Percentiles rank a stretch among this genome's conserved stretches.
Conservation (phyloP, 2,888 invertebrate genomes). For the Calameuta idolon region DNA sequence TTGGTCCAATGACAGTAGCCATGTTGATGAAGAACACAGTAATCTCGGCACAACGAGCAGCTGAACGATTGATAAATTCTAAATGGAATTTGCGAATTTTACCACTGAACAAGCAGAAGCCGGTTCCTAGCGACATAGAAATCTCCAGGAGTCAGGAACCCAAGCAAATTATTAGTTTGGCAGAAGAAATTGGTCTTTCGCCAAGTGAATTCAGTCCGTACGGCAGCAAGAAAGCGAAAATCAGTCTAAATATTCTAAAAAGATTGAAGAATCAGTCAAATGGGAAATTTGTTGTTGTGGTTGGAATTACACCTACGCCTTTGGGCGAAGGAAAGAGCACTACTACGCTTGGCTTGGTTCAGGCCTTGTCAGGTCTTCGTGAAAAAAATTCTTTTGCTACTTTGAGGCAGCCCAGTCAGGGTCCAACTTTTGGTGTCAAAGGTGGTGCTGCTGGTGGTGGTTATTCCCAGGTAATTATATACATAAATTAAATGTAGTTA, state of each 20-base stretch:
- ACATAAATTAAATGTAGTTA: neutral
- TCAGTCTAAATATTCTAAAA: slow-evolving; percentile 83
- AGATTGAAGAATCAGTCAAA: slow-evolving; percentile 76
- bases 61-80: slow-evolving; percentile 71
- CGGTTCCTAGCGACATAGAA: slow-evolving; percentile 94
- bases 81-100: slow-evolving; percentile 81
- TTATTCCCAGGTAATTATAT: slow-evolving; percentile 81
- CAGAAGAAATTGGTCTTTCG: slow-evolving; percentile 86
- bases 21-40: slow-evolving; percentile 98
- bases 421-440: slow-evolving; percentile 99
- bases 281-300: slow-evolving; percentile 95
- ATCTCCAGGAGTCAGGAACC: slow-evolving; percentile 91
- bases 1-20: slow-evolving; percentile 99
- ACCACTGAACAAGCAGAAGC: slow-evolving; percentile 73
- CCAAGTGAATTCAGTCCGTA: slow-evolving; percentile 88
- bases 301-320: slow-evolving; percentile 98
- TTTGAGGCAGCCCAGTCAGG: slow-evolving; percentile 97
- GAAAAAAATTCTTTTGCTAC: slow-evolving; percentile 91
- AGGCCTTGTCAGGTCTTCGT: slow-evolving; percentile 89
- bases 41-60: slow-evolving; percentile 79
- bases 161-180: slow-evolving; percentile 82
- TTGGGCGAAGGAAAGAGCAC: slow-evolving; percentile 99
- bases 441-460: slow-evolving; percentile 99
- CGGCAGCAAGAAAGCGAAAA: slow-evolving; percentile 95
- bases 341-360: slow-evolving; percentile 91